Conservation (phyloP, 1,140 invertebrate species). For the Heliconius nattereri region DNA sequence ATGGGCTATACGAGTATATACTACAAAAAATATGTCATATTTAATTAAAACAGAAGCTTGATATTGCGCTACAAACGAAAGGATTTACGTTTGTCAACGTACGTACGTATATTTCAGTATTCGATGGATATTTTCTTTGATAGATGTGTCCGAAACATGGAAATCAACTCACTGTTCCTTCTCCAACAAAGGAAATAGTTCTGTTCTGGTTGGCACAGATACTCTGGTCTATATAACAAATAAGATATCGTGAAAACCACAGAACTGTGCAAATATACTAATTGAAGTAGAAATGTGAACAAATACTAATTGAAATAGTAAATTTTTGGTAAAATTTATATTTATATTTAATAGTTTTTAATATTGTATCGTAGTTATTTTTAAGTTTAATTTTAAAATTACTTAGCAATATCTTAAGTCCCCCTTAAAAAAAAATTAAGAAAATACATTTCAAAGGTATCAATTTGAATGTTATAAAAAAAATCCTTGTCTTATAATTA, state of each 20-base stretch:
- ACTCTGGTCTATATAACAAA: not conserved
- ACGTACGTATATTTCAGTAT: not conserved
- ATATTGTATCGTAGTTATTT: no score
- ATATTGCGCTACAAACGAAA: not conserved
- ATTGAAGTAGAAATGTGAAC: not conserved
- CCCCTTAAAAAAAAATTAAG: no score
- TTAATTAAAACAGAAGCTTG: not conserved
- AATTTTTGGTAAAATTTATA: not conserved
- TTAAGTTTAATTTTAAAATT: no score
- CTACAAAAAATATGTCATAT: not conserved
- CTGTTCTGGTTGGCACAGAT: not conserved
- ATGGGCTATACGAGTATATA: not conserved
- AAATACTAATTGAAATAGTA: not conserved
- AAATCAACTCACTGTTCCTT: conserved; percentile 2
- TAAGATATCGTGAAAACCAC: not conserved
- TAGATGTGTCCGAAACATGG: not conserved
- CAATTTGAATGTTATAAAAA: no score
- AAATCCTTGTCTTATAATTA: no score
- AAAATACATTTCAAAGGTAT: no score
- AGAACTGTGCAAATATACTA: not conserved
- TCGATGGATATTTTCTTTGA: not conserved
- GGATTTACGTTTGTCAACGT: not conserved
- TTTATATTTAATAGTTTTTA: no score
- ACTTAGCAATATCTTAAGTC: no score
- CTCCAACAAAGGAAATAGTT: conserved; percentile 1